A percentile compares a stretch with the other conserved stretches of the same genome.
Evolutionary conservation across 23 tunicate genomes (phyloP).

Genomic region (Ascidia mentula): DNA sequence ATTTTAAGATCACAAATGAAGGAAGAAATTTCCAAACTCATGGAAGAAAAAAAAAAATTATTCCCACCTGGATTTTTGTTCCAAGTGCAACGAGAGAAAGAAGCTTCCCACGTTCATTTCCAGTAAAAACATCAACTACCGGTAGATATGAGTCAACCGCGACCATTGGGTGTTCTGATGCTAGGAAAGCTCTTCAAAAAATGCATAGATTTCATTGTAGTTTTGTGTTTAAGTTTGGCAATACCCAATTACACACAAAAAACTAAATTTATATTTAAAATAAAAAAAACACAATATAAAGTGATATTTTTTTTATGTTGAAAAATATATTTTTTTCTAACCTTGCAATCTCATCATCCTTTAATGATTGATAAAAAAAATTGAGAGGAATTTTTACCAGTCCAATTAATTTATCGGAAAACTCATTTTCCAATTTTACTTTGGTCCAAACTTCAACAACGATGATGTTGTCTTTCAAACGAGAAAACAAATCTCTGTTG

Average conservation of each 20-base stretch:
- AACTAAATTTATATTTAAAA: no score
- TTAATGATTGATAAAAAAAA: conserved; percentile 73
- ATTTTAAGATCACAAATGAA: neutral
- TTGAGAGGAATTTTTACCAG: conserved; percentile 72
- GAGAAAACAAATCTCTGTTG: conserved; percentile 39
- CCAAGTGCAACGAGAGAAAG: conserved; percentile 74
- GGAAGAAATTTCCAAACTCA: no score
- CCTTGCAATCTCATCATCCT: conserved; percentile 87
- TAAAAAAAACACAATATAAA: no score
- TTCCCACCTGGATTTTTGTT: conserved; percentile 55
- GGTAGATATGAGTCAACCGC: conserved; percentile 67
- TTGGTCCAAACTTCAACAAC: conserved; percentile 93
- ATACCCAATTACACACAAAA: no score
- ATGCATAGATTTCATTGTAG: no score
- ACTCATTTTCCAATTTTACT: conserved; percentile 13
- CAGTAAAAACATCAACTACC: conserved; percentile 83
- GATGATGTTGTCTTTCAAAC: conserved; percentile 58
- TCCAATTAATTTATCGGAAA: conserved; percentile 78
- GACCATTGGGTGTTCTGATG: conserved; percentile 68
- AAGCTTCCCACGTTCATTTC: conserved; percentile 71
- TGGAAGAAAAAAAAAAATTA: neutral
- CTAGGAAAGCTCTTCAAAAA: conserved; percentile 61
- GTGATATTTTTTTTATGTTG: no score
- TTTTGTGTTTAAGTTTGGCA: no score
- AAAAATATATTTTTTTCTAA: no score